Evolutionary conservation across 2,888 invertebrate species (phyloP), one percentile per base, ranked within the genome.

Genomic region (Latheticus oryzae): DNA sequence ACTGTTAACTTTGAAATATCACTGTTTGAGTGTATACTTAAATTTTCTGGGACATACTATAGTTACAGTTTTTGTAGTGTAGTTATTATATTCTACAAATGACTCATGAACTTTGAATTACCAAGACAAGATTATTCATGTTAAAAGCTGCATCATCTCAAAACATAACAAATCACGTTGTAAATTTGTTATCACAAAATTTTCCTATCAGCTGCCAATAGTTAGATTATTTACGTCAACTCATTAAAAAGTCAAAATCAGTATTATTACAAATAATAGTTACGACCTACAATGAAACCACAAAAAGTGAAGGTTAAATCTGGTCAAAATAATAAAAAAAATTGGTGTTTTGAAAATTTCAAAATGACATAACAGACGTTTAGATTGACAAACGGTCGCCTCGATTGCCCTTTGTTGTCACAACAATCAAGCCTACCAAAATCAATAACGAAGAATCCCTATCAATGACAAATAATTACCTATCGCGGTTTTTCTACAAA

Each of bases 161-260:
- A n/a, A n/a, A n/a, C n/a, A n/a, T n/a, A n/a, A n/a, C n/a, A n/a
- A n/a, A n/a, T n/a, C n/a, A n/a, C n/a, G n/a, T n/a, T n/a, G n/a
- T n/a, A n/a, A n/a, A n/a, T n/a, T 26, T 7, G 4, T 26, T 26
- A 26, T 26, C 9, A 9, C 9, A 15, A 42, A 40, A 42, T 5
- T 42, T 42, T 42, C 42, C 42, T 42, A 42, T 42, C 42, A 8
- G 2, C 15, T 26, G 26, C 24, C 26, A 42, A 42, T 42, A 42
- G 24, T 42, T 42, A 42, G 9, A 26, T 7, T 8, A 8, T 7
- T 8, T 9, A 26, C 9, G 26, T 26, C n/a, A 21, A 8, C 26
- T 3, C n/a, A 8, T 7, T 5, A 21, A 26, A 26, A 3, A n/a
- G n/a, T n/a, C n/a, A n/a, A n/a, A n/a, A n/a, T n/a, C n/a, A n/a